These are phyloP conservation scores for Menura novaehollandiae DNA, from an alignment of 2,113 vertebrate species.

Conservation along the genomic window DNA sequence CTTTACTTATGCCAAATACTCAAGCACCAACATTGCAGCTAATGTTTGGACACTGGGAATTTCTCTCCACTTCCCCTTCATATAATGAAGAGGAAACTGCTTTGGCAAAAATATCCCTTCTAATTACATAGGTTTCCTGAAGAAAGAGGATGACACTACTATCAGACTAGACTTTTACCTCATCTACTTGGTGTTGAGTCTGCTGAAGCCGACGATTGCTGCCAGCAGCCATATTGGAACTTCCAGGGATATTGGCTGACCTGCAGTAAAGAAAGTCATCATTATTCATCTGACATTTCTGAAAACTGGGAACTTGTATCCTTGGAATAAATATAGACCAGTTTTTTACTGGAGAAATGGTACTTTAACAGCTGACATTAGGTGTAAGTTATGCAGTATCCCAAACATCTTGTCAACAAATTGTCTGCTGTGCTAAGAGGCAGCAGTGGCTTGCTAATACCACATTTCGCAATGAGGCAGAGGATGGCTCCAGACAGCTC, in stretches of 20 bases:
- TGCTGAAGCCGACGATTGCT: conserved; percentile 76
- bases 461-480: neutral
- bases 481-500: neutral
- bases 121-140: neutral
- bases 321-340: neutral
- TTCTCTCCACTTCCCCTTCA: neutral
- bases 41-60: neutral
- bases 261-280: conserved; percentile 39
- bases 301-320: neutral
- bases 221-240: conserved; percentile 50
- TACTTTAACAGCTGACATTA: neutral
- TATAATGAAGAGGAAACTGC: neutral
- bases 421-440: neutral
- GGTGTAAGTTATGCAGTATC: rapidly evolving
- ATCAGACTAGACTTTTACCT: conserved; percentile 57
- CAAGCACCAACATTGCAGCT: neutral
- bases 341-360: neutral
- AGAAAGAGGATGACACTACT: neutral
- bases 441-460: neutral
- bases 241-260: conserved; percentile 53
- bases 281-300: neutral
- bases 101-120: neutral
- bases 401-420: neutral
- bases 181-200: conserved; percentile 79
- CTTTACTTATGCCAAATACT: neutral